phyloP scores from a whole-genome alignment of 2,888 invertebrate species.

The Epinotia bilunana region DNA sequence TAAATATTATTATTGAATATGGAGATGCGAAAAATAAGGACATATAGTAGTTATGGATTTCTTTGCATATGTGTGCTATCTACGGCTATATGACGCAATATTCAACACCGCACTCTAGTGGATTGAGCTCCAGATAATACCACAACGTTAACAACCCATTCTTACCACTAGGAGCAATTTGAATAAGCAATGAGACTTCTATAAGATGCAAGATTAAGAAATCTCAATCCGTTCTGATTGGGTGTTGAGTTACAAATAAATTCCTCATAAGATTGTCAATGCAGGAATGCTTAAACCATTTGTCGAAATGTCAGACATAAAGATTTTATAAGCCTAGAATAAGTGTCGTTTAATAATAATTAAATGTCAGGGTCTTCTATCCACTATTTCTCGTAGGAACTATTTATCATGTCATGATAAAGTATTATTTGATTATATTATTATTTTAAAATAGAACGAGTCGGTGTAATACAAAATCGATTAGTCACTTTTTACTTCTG shows the following conservation, averaged over 20 bases:
- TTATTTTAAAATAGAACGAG: background rate
- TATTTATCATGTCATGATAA: constrained; percentile 30
- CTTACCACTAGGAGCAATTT: constrained; percentile 17
- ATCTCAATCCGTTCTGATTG: constrained; percentile 8
- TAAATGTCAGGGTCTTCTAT: constrained; percentile 38
- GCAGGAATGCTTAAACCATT: constrained; percentile 12
- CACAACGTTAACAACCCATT: constrained; percentile 20
- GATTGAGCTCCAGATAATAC: constrained; percentile 17
- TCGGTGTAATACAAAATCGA: background rate
- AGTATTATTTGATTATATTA: constrained; percentile 1
- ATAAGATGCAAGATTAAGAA: background rate
- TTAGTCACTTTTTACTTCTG: background rate
- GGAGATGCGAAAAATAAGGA: background rate
- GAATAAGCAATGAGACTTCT: constrained; percentile 25
- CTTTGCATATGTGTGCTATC: background rate
- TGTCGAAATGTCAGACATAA: constrained; percentile 25
- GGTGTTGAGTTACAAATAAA: constrained; percentile 2
- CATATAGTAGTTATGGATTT: background rate
- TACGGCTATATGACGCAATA: background rate
- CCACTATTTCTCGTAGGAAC: constrained; percentile 10
- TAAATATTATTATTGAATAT: background rate
- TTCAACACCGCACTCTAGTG: background rate
- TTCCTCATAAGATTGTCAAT: background rate
- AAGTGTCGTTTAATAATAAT: constrained; percentile 37
- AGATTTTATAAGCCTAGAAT: constrained; percentile 21